These are phyloP conservation scores for Tupiocoris notatus DNA, from an alignment of 2,888 invertebrate genomes.

Conservation along the genomic window DNA sequence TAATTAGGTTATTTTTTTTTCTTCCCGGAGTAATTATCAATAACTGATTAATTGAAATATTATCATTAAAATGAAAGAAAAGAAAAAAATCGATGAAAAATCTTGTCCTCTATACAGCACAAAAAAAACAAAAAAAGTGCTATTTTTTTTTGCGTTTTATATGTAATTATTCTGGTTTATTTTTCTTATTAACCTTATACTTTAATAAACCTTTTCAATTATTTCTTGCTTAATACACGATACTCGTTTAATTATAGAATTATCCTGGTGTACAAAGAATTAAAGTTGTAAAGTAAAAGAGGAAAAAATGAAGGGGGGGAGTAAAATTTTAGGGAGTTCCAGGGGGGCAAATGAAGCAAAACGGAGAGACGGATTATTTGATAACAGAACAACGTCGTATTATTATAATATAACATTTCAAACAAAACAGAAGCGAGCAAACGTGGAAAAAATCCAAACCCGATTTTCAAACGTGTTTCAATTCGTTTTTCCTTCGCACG, in stretches of 20 bases:
- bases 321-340: not conserved
- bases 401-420: constrained; percentile 17
- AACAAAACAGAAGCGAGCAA: constrained; percentile 20
- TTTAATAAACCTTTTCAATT: constrained; percentile 36
- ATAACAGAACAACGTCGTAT: constrained; percentile 24
- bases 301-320: not conserved
- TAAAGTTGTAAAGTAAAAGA: constrained; percentile 4
- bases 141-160: constrained; percentile 28
- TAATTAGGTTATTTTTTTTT: constrained; percentile 22
- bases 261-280: constrained; percentile 30
- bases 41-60: constrained; percentile 29
- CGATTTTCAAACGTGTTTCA: not conserved
- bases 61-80: constrained; percentile 19
- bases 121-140: constrained; percentile 31
- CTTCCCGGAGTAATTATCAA: constrained; percentile 21
- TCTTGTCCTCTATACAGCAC: constrained; percentile 17
- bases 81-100: constrained; percentile 7
- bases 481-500: not conserved
- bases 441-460: not conserved
- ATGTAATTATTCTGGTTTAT: constrained; percentile 36
- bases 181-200: constrained; percentile 28
- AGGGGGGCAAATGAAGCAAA: constrained; percentile 24
- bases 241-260: constrained; percentile 35
- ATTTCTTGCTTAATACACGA: constrained; percentile 37
- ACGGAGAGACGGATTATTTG: constrained; percentile 16